phyloP scores from a whole-genome alignment of 2,888 invertebrate genomes.

The Microdon myrmicae region DNA sequence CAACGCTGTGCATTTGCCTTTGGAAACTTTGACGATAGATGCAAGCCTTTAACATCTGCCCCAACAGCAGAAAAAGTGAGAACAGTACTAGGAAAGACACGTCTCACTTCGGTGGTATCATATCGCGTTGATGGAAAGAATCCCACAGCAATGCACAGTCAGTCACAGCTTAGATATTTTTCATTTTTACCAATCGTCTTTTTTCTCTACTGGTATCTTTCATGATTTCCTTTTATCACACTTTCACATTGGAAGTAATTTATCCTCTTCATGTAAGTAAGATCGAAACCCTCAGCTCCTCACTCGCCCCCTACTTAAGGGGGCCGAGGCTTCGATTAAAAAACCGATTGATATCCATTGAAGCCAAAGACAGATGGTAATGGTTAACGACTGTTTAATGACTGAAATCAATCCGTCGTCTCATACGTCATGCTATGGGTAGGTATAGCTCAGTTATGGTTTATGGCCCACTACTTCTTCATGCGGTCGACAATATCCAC shows the following conservation, averaged over 20 bases:
- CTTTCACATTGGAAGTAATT: conserved; percentile 31
- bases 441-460: too few species aligned
- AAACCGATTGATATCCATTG: conserved; percentile 10
- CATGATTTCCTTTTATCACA: conserved; percentile 8
- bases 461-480: too few species aligned
- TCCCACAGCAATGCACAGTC: conserved; percentile 42
- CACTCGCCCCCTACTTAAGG: too few species aligned
- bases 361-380: conserved; percentile 14
- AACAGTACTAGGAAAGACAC: conserved; percentile 15
- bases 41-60: conserved; percentile 34
- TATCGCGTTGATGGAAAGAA: conserved; percentile 44
- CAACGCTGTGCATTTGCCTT: conserved; percentile 41
- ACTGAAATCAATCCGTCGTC: conserved; percentile 14
- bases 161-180: conserved; percentile 29
- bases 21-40: conserved; percentile 46
- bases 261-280: conserved; percentile 10
- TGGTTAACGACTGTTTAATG: conserved; percentile 14
- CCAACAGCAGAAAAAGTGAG: conserved; percentile 6
- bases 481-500: too few species aligned
- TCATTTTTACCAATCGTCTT: conserved; percentile 27
- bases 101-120: conserved; percentile 29
- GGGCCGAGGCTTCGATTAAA: too few species aligned
- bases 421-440: too few species aligned
- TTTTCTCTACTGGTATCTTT: not conserved
- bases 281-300: conserved; percentile 13